Percentiles rank a stretch among this genome's conserved stretches.
These are phyloP conservation scores for honey bee (Apis mellifera) DNA, from an alignment of 1,140 invertebrate genomes.

Conservation along the genomic window DNA sequence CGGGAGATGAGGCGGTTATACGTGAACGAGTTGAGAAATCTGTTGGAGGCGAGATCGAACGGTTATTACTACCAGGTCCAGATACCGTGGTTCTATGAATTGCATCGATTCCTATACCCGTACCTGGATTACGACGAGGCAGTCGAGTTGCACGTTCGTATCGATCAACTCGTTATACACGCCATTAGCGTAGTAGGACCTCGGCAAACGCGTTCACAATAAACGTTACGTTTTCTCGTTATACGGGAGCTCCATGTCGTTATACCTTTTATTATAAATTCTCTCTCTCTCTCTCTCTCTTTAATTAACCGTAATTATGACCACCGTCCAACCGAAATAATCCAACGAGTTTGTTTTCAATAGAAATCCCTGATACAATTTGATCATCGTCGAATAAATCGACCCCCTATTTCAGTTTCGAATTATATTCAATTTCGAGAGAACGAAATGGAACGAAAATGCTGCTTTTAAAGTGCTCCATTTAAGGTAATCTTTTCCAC, in stretches of 20 bases:
- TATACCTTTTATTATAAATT: no score
- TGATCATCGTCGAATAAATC: no score
- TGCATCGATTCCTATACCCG: slow-evolving; percentile 62
- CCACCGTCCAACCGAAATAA: no score
- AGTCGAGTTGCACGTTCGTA: slow-evolving; percentile 54
- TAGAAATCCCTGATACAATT: no score
- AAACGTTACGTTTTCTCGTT: slow-evolving; percentile 3
- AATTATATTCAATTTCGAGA: no score
- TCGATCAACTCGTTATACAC: slow-evolving; percentile 29
- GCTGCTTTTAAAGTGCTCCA: no score
- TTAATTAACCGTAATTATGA: no score
- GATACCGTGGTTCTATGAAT: slow-evolving; percentile 56
- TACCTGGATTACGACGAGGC: slow-evolving; percentile 64
- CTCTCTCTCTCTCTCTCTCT: no score
- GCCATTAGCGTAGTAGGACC: background rate
- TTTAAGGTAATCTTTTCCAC: no score
- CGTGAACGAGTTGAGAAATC: slow-evolving; percentile 55
- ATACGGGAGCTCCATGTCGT: background rate
- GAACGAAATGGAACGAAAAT: no score
- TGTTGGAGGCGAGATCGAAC: slow-evolving; percentile 33
- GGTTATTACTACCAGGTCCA: slow-evolving; percentile 36
- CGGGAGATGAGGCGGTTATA: slow-evolving; percentile 61
- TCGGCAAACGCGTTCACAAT: background rate
- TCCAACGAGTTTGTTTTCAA: no score
- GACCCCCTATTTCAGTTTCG: no score